These are phyloP conservation scores for Torymus tubicola DNA, from an alignment of 2,888 invertebrate species.

Conservation along the genomic window DNA sequence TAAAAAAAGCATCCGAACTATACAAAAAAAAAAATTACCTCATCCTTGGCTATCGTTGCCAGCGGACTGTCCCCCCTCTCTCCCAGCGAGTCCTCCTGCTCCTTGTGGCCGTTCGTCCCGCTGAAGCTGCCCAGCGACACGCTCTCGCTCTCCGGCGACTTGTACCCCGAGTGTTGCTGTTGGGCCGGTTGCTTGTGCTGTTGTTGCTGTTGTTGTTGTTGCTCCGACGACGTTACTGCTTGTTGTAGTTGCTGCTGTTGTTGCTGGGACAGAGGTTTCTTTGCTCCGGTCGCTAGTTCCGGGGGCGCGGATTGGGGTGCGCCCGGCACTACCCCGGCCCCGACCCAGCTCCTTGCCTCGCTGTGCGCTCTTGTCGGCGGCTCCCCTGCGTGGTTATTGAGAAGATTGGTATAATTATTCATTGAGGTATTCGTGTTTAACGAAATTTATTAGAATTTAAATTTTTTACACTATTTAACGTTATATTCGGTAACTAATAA, in stretches of 20 bases:
- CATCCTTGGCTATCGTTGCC: conserved; percentile 66
- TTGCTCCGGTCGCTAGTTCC: conserved; percentile 83
- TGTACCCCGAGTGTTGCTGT: conserved; percentile 73
- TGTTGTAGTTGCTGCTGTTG: conserved; percentile 76
- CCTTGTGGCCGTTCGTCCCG: conserved; percentile 72
- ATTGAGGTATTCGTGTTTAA: no score
- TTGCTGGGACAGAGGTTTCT: conserved; percentile 77
- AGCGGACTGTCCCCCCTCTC: conserved; percentile 73
- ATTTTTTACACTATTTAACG: no score
- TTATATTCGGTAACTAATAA: no score
- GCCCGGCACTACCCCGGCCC: conserved; percentile 81
- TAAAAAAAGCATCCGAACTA: no score
- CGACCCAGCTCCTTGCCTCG: conserved; percentile 88
- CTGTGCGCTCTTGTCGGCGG: conserved; percentile 90
- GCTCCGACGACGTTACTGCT: conserved; percentile 59
- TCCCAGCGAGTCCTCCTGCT: conserved; percentile 63
- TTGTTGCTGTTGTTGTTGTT: conserved; percentile 66
- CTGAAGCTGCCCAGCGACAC: conserved; percentile 73
- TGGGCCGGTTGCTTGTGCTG: conserved; percentile 6
- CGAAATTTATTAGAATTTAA: no score
- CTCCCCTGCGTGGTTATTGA: conserved; percentile 80
- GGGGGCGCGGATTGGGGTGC: conserved; percentile 84
- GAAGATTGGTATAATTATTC: conserved; percentile 65
- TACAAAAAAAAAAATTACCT: conserved; percentile 21
- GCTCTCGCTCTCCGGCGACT: conserved; percentile 75